A percentile compares a stretch with the other conserved stretches of the same genome.
Conservation (phyloP, 2,888 invertebrate genomes). For the Acrobasis suavella region DNA sequence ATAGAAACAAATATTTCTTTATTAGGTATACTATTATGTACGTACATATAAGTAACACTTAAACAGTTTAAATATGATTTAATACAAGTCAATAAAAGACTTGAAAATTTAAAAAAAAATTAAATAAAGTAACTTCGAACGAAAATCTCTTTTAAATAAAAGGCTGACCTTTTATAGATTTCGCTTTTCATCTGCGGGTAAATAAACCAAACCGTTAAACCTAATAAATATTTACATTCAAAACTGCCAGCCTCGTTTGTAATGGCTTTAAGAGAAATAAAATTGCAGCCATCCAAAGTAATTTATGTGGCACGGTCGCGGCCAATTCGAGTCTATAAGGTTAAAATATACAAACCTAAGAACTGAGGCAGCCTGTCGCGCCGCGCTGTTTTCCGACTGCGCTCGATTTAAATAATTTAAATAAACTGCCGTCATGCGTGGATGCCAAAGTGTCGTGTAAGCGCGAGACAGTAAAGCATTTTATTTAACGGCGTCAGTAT, state of each 20-base stretch:
- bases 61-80: no score
- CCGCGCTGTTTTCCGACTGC: neutral
- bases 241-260: constrained; percentile 12
- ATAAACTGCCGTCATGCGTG: constrained; percentile 8
- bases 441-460: constrained; percentile 11
- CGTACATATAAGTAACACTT: no score
- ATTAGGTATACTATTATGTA: no score
- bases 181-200: neutral
- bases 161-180: neutral
- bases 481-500: constrained; percentile 7
- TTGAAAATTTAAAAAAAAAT: neutral
- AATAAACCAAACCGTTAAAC: constrained; percentile 7
- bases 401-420: constrained; percentile 12
- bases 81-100: neutral
- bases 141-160: constrained; percentile 6
- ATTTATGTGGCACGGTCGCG: constrained; percentile 10
- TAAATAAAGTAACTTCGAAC: neutral
- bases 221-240: constrained; percentile 13
- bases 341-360: constrained; percentile 10
- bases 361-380: neutral
- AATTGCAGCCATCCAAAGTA: constrained; percentile 14
- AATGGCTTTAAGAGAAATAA: constrained; percentile 13
- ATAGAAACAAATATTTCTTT: no score
- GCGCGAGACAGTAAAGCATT: constrained; percentile 10
- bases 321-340: constrained; percentile 15